Evolutionary conservation across 2,113 vertebrate species (phyloP).

Genomic region (Bagarius yarrelli): DNA sequence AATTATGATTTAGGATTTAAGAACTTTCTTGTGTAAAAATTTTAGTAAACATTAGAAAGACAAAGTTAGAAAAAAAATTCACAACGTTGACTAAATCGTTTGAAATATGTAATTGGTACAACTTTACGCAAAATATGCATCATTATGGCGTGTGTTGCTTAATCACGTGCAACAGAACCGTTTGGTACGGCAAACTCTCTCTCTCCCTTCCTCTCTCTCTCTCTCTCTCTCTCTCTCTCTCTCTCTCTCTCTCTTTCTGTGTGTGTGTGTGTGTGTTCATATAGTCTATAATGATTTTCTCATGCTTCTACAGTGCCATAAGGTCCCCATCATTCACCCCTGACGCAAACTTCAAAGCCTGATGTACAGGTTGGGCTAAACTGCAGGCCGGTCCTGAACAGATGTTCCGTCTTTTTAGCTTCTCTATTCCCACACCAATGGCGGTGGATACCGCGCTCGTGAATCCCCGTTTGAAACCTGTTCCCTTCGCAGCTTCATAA

Average conservation of each 20-base stretch:
- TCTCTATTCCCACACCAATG: slow-evolving; percentile 31
- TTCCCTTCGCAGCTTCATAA: slow-evolving; percentile 88
- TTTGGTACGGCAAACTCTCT: not conserved
- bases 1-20: not conserved
- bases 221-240: not conserved
- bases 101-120: not conserved
- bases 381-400: slow-evolving; percentile 62
- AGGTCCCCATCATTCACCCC: not conserved
- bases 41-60: not conserved
- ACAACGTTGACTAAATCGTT: no score
- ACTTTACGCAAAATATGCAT: not conserved
- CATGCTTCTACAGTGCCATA: not conserved
- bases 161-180: not conserved
- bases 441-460: slow-evolving; percentile 20
- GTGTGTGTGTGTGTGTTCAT: not conserved
- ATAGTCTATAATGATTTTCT: slow-evolving; percentile 15
- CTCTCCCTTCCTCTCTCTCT: not conserved
- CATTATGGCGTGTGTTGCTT: not conserved
- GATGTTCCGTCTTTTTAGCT: slow-evolving; percentile 37
- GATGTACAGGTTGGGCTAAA: slow-evolving; percentile 76
- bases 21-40: not conserved
- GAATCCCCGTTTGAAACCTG: slow-evolving; percentile 96
- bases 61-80: not conserved
- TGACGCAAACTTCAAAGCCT: slow-evolving; percentile 61
- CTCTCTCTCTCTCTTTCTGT: not conserved